Conservation (phyloP, 2,888 invertebrate genomes). For the Parascotia fuliginaria region DNA sequence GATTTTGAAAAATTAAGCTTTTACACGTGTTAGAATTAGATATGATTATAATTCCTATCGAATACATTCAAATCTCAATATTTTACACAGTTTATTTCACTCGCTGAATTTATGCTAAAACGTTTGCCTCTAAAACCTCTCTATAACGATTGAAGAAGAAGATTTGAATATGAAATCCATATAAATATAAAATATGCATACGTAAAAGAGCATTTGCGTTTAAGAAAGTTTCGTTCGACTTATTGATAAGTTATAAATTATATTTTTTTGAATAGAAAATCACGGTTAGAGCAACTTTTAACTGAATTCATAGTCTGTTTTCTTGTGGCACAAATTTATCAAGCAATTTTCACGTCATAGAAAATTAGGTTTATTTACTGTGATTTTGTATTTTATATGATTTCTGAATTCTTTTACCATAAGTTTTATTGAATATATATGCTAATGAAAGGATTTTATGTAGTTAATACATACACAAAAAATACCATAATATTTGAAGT, state of each 20-base stretch:
- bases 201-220: constrained; percentile 44
- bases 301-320: constrained; percentile 33
- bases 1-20: not conserved
- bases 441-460: no score
- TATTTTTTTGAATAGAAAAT: constrained; percentile 31
- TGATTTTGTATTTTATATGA: constrained; percentile 11
- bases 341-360: constrained; percentile 23
- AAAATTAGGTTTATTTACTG: constrained; percentile 3
- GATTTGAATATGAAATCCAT: constrained; percentile 50
- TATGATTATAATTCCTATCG: constrained; percentile 1
- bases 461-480: no score
- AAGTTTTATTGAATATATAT: no score
- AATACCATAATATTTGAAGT: no score
- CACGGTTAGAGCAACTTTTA: constrained; percentile 16
- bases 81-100: constrained; percentile 14
- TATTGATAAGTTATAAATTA: constrained; percentile 45
- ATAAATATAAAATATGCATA: constrained; percentile 55
- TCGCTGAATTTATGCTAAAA: constrained; percentile 21
- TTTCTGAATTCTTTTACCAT: constrained; percentile 10
- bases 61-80: not conserved
- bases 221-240: constrained; percentile 38
- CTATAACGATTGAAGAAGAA: constrained; percentile 21
- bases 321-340: constrained; percentile 34
- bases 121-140: constrained; percentile 27
- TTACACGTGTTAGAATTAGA: not conserved